Percentiles rank a stretch among this genome's conserved stretches.
phyloP scores from a whole-genome alignment of 2,113 vertebrate species.

The Aleadryas rufinucha region DNA sequence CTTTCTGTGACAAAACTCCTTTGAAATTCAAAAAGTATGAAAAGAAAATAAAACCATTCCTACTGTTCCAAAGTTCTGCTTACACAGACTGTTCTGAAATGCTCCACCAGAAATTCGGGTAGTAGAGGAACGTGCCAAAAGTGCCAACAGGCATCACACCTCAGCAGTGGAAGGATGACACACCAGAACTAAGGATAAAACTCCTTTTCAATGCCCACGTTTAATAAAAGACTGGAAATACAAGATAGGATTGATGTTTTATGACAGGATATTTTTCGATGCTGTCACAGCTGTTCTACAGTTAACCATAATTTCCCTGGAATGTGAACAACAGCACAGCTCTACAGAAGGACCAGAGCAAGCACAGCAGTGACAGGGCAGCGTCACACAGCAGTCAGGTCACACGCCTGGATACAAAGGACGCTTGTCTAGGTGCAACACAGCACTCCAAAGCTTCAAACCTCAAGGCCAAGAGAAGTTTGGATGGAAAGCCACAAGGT shows the following conservation, averaged over 20 bases:
- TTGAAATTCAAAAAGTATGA: background rate
- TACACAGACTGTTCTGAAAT: background rate
- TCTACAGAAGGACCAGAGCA: background rate
- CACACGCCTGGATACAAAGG: background rate
- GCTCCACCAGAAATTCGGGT: background rate
- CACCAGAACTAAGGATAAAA: background rate
- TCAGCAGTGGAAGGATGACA: background rate
- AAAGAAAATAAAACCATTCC: background rate
- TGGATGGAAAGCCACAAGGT: background rate
- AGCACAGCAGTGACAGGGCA: background rate
- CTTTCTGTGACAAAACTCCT: background rate
- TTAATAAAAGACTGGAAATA: background rate
- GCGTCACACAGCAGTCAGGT: background rate
- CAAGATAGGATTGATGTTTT: background rate
- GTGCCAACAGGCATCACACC: background rate
- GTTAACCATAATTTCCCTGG: background rate
- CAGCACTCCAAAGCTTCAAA: background rate
- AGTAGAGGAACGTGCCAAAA: background rate
- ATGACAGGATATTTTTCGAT: background rate
- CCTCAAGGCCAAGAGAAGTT: background rate
- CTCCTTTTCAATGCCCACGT: background rate
- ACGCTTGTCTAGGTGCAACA: no score
- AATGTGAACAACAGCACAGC: background rate
- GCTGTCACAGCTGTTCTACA: background rate
- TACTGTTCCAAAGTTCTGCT: background rate